Conservation (phyloP, 2,113 vertebrate genomes). For the Fulmarus glacialis region DNA sequence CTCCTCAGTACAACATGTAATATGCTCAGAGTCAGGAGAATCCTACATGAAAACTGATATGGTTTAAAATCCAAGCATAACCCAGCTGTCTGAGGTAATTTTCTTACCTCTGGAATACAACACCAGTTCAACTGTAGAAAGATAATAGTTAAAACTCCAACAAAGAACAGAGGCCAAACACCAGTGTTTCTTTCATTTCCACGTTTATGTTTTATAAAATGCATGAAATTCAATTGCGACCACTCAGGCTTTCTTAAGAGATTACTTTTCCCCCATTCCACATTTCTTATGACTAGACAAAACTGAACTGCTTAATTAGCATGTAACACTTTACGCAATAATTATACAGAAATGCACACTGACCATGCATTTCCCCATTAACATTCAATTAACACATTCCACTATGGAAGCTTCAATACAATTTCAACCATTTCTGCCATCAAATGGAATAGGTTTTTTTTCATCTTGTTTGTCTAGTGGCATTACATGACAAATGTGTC, state of each 20-base stretch:
- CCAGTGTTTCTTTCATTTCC: not conserved
- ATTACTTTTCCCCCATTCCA: not conserved
- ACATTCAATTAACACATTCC: not conserved
- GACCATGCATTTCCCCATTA: not conserved
- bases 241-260: not conserved
- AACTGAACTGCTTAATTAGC: not conserved
- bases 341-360: not conserved
- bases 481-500: not conserved
- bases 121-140: not conserved
- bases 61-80: not conserved
- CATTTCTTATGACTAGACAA: not conserved
- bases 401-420: not conserved
- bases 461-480: not conserved
- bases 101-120: not conserved
- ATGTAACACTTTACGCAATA: not conserved
- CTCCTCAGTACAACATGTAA: too few species aligned
- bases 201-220: not conserved
- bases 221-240: not conserved
- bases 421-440: not conserved
- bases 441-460: not conserved
- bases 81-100: not conserved
- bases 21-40: not conserved
- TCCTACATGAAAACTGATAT: not conserved
- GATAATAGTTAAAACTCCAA: not conserved
- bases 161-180: not conserved